These are phyloP conservation scores for Cebidichthys violaceus DNA, from an alignment of 2,113 vertebrate genomes.

Conservation along the genomic window DNA sequence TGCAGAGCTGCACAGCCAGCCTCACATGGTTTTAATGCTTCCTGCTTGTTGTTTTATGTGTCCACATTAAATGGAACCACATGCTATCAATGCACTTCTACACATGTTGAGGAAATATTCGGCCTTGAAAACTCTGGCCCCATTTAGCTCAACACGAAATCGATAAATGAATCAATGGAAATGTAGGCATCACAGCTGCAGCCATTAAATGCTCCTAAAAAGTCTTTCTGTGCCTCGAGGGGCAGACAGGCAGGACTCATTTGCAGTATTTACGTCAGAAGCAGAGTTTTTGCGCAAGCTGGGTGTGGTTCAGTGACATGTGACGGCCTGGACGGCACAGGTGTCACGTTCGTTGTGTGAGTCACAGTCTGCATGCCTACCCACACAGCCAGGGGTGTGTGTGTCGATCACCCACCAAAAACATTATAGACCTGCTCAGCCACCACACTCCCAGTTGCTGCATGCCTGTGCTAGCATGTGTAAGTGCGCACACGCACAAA, in stretches of 20 bases:
- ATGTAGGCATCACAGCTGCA: slow-evolving; percentile 16
- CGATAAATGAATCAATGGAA: slow-evolving; percentile 68
- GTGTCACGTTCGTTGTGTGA: slow-evolving; percentile 66
- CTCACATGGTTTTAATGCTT: slow-evolving; percentile 76
- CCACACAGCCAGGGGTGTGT: slow-evolving; percentile 34
- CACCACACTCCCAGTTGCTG: slow-evolving; percentile 48
- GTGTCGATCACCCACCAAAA: slow-evolving; percentile 41
- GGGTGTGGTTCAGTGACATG: slow-evolving; percentile 64
- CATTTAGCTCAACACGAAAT: slow-evolving; percentile 56
- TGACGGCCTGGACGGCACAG: slow-evolving; percentile 48
- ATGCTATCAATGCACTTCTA: slow-evolving; percentile 65
- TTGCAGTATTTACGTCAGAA: slow-evolving; percentile 49
- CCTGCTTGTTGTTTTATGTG: slow-evolving; percentile 82
- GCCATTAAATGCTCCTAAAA: slow-evolving; percentile 14
- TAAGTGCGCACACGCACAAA: slow-evolving; percentile 14
- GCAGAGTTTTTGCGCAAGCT: slow-evolving; percentile 17
- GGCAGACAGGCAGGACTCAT: slow-evolving; percentile 27
- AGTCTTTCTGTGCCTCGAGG: slow-evolving; percentile 21
- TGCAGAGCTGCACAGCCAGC: slow-evolving; percentile 54
- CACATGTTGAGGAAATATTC: slow-evolving; percentile 69
- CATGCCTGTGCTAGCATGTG: slow-evolving; percentile 59
- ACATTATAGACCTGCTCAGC: slow-evolving; percentile 48
- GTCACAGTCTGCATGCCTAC: slow-evolving; percentile 69
- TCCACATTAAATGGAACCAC: slow-evolving; percentile 78
- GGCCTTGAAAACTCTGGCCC: slow-evolving; percentile 22